Base-by-base conservation (phyloP, 1,140 invertebrate genomes). In the Hyles euphorbiae region DNA sequence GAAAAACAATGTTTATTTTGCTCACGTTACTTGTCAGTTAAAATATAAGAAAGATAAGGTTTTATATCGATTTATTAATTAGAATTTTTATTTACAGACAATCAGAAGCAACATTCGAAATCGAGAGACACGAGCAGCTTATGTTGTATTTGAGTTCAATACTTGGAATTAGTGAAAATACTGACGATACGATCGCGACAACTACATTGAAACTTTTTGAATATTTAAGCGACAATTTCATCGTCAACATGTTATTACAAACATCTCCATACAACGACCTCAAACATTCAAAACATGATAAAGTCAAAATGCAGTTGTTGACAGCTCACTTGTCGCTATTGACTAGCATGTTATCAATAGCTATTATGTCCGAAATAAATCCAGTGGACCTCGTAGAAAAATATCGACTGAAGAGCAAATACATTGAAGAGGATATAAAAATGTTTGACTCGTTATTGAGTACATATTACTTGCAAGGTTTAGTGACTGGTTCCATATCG, bases 301-400 rank as follows among this genome's bases (percentile, higher is more conserved):
- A 61, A 60, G 48, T 56, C 32, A 68, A 65, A 67, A 58, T 61
- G 1, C 81, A 80, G 57, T 72, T 86, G 9, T 57, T 84, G 1
- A 81, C 78, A 3, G 61, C 89, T 2, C 76, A 91, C 68, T 58
- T 91, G 3, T 87, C 81, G 11, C 59, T 91, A 22, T 63, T 90
- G n/a, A 89, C 86, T 0, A 87, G 90, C 67, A 67, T 91, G 0
- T 82, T 91, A 0, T 71, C 89, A 1, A 36, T 79, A 0, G 74
- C 70, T 54, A 52, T 88, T 4, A 77, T 88, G 66, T 54, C 77
- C 9, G 81, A 89, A 74, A 69, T 89, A 7, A 85, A 72, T 60
- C 68, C 78, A 3, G 92, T 96, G 11, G 96, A 97, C 89, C 94
- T 95, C 1, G 91, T 95, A 0, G 91, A 93, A 50, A 96, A 95